Percentiles rank a stretch among this genome's conserved stretches.
These are phyloP conservation scores for Ryuthela nishihirai DNA, from an alignment of 2,888 invertebrate species.

Conservation along the genomic window DNA sequence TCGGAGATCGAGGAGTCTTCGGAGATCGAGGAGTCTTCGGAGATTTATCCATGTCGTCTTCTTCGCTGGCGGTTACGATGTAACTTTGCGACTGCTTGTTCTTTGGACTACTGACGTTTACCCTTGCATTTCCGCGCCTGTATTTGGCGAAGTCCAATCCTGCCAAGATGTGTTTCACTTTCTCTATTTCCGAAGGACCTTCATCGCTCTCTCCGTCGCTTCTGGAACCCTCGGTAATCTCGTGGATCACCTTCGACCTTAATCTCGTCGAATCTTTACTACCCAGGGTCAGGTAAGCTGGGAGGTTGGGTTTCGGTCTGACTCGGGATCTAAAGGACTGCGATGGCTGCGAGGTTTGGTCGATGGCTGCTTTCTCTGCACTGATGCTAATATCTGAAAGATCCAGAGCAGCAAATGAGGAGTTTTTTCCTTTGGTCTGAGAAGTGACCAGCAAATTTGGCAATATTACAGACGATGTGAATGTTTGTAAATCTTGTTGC, in stretches of 20 bases:
- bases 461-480: no score
- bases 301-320: background rate
- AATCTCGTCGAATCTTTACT: background rate
- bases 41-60: conserved; percentile 14
- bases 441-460: background rate
- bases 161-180: conserved; percentile 40
- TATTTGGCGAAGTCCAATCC: conserved; percentile 41
- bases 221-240: background rate
- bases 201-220: conserved; percentile 17
- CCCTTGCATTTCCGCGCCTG: conserved; percentile 23
- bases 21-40: conserved; percentile 9
- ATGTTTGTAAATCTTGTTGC: no score
- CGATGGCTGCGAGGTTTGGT: background rate
- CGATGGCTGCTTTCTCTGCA: no score
- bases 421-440: background rate
- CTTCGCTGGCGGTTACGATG: no score
- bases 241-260: no score
- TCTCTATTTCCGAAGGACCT: conserved; percentile 37
- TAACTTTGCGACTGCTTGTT: background rate
- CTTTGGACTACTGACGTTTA: background rate
- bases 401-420: no score
- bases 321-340: background rate
- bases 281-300: conserved; percentile 1
- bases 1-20: conserved; percentile 11
- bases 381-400: no score